Conservation (phyloP, 2,113 vertebrate genomes). For the Odocoileus virginianus region DNA sequence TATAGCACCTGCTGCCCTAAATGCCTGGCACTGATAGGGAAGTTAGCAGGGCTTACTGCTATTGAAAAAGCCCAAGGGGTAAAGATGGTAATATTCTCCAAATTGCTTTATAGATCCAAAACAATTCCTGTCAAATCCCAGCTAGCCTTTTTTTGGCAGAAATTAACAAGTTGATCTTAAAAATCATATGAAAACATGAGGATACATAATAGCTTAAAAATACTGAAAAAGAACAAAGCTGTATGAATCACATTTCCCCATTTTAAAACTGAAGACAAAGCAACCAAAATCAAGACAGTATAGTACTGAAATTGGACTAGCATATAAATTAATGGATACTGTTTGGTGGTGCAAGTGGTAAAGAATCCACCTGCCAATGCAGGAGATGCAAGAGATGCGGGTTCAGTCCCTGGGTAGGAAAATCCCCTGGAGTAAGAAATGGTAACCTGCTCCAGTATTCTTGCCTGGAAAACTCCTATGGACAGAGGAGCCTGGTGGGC, state of each 20-base stretch:
- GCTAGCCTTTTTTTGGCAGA: not conserved
- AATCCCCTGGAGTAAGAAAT: not conserved
- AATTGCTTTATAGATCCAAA: not conserved
- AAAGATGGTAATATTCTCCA: not conserved
- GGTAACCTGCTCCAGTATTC: not conserved
- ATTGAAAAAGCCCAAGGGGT: not conserved
- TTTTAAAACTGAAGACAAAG: slow-evolving; percentile 32
- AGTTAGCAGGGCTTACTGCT: not conserved
- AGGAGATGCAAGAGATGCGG: not conserved
- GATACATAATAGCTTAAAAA: not conserved
- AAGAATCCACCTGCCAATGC: not conserved
- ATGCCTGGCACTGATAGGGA: not conserved
- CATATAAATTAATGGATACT: not conserved
- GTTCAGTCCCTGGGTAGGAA: not conserved
- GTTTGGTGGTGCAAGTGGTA: not conserved
- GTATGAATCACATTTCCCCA: not conserved
- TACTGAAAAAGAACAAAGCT: not conserved
- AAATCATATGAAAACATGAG: slow-evolving; percentile 7
- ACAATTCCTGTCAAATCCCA: not conserved
- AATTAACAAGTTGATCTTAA: not conserved
- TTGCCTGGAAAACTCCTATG: not conserved
- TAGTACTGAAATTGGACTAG: not conserved
- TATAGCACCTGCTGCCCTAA: not conserved
- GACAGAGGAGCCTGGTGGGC: not conserved
- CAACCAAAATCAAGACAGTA: not conserved